Conservation (phyloP, 2,797 vertebrate species). For the Coluber constrictor region DNA sequence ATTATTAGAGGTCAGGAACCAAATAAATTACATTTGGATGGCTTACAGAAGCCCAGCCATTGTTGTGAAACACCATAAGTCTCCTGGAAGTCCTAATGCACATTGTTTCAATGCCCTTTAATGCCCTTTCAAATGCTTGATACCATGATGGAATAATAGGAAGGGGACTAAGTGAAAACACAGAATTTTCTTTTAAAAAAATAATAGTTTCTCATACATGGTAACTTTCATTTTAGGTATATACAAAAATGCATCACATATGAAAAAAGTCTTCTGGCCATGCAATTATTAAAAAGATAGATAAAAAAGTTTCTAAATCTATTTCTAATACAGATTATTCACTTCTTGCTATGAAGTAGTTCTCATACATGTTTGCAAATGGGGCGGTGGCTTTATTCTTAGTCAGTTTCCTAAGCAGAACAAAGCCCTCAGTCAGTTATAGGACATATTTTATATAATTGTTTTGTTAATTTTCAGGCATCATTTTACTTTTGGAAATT, state of each 20-base stretch:
- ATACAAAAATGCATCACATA: background rate
- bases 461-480: background rate
- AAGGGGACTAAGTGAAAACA: background rate
- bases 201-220: background rate
- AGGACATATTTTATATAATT: background rate
- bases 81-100: background rate
- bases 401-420: background rate
- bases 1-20: background rate
- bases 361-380: background rate
- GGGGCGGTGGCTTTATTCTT: background rate
- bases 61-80: background rate
- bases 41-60: background rate
- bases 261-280: background rate
- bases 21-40: background rate
- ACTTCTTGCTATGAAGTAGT: background rate
- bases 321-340: background rate
- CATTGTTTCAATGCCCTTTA: background rate
- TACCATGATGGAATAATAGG: background rate
- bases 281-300: background rate
- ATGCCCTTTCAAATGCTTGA: background rate
- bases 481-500: background rate
- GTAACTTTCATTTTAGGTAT: background rate
- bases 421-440: background rate
- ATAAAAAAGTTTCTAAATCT: background rate
- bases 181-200: background rate